Conservation (phyloP, 2,113 vertebrate species). For the Leptodactylus fuscus region DNA sequence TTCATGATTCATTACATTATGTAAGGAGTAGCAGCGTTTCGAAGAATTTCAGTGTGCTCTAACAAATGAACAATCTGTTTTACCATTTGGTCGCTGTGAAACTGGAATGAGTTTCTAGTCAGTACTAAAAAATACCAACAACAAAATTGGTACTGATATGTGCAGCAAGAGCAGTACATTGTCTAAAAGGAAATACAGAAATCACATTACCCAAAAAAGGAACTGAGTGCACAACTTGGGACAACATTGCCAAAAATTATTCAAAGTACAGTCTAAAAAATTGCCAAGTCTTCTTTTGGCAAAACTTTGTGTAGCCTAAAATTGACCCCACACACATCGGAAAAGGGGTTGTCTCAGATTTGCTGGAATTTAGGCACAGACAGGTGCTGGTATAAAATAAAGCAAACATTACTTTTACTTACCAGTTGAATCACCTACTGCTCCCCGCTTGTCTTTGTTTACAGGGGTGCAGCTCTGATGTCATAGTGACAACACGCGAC, state of each 20-base stretch:
- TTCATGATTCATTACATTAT: background rate
- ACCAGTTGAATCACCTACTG: no score
- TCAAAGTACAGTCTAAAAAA: no score
- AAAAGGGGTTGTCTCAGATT: no score
- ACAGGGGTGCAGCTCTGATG: no score
- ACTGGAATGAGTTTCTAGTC: slow-evolving; percentile 16
- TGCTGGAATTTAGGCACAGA: no score
- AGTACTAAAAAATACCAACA: slow-evolving; percentile 18
- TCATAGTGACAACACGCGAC: no score
- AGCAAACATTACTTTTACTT: no score
- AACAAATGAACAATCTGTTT: background rate
- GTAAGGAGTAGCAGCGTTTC: slow-evolving; percentile 23
- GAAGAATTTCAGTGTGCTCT: background rate
- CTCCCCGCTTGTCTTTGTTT: no score
- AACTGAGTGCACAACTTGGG: no score
- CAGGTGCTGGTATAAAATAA: no score
- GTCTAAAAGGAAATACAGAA: background rate
- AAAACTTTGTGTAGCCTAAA: background rate
- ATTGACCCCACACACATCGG: background rate
- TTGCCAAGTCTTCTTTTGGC: no score
- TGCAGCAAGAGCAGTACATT: slow-evolving; percentile 22
- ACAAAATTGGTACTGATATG: background rate
- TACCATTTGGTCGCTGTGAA: slow-evolving; percentile 30
- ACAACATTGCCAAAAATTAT: no score
- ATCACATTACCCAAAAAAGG: background rate